A percentile compares a stretch with the other conserved stretches of the same genome.
phyloP scores from a whole-genome alignment of 2,888 invertebrate species.

The Oxycera nigricornis region DNA sequence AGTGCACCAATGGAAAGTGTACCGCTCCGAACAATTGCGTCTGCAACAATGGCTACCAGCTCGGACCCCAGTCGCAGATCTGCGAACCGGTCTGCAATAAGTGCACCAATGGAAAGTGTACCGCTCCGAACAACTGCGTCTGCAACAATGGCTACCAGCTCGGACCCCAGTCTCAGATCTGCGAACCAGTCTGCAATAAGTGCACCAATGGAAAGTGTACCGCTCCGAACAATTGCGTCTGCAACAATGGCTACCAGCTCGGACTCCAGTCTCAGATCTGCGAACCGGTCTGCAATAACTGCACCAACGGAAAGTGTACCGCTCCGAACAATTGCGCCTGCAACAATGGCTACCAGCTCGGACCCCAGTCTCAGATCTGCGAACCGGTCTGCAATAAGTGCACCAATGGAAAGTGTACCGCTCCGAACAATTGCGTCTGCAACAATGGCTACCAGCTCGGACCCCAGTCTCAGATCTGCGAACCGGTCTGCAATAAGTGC shows the following conservation, averaged over 20 bases:
- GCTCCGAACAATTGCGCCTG: background rate
- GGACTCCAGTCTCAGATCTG: background rate
- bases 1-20: conserved; percentile 1
- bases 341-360: background rate
- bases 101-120: conserved; percentile 13
- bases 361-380: background rate
- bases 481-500: background rate
- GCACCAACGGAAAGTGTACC: background rate
- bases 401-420: background rate
- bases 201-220: background rate
- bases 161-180: background rate
- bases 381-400: background rate
- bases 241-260: background rate
- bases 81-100: conserved; percentile 4
- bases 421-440: background rate
- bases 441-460: background rate
- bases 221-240: background rate
- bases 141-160: background rate
- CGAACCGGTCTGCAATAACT: background rate
- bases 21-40: background rate
- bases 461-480: background rate
- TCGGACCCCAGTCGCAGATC: background rate
- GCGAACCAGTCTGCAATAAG: background rate
- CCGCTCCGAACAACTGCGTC: background rate
- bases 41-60: background rate